These are phyloP conservation scores for Bombyx mandarina DNA, from an alignment of 1,140 invertebrate species.

Conservation along the genomic window DNA sequence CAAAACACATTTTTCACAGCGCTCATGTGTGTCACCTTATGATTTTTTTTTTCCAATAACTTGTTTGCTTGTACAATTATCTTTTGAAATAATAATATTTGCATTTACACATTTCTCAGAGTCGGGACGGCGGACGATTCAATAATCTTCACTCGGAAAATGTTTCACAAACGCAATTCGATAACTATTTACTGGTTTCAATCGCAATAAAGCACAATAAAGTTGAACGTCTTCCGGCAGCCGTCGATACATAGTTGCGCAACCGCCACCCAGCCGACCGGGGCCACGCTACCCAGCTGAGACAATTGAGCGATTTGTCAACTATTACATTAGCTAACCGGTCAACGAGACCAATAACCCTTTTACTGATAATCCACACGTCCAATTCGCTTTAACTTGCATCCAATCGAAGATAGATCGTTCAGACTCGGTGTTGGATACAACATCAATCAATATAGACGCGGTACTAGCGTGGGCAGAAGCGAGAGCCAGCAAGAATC, in stretches of 20 bases:
- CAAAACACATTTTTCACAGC: constrained; percentile 5
- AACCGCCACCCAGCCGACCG: constrained; percentile 50
- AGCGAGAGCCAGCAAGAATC: constrained; percentile 40
- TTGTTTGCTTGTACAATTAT: no score
- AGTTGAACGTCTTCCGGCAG: constrained; percentile 54
- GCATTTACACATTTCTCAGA: no score
- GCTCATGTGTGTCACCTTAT: constrained; percentile 1
- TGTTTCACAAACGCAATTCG: constrained; percentile 9
- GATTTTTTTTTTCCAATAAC: neutral
- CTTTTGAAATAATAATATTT: no score
- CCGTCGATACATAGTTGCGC: constrained; percentile 41
- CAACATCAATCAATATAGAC: constrained; percentile 42
- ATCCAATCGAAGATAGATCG: constrained; percentile 27
- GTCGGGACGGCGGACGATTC: no score
- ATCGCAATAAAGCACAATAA: constrained; percentile 54
- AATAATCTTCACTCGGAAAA: constrained; percentile 3
- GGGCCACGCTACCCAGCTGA: constrained; percentile 27
- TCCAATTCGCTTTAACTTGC: constrained; percentile 37
- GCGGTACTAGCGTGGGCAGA: constrained; percentile 48
- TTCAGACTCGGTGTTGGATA: constrained; percentile 44
- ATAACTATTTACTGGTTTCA: constrained; percentile 17
- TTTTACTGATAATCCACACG: constrained; percentile 20
- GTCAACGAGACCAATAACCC: constrained; percentile 34
- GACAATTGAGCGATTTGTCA: constrained; percentile 70
- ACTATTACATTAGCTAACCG: constrained; percentile 50